Conservation (phyloP, 37 sponge, comb jelly and placozoan genomes). For the Eunapius fragilis region DNA sequence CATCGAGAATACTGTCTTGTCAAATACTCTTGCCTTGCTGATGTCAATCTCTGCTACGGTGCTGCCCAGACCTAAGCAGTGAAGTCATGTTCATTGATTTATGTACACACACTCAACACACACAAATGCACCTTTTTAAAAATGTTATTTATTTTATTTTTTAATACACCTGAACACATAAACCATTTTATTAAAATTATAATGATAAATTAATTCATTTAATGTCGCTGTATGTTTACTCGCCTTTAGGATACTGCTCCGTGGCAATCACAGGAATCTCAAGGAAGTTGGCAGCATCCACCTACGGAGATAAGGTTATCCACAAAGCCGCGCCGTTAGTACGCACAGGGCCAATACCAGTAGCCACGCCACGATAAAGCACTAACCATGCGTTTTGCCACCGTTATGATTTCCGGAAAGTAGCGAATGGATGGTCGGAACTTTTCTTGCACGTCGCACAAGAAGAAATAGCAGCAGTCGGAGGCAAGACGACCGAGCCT, state of each 20-base stretch:
- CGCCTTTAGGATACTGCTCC: conserved; percentile 98
- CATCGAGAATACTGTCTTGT: conserved; percentile 98
- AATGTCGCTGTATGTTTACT: too few species aligned
- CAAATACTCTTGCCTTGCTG: conserved; percentile 71
- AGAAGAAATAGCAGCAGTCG: conserved; percentile 82
- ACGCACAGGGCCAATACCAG: not conserved
- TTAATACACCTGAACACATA: not conserved
- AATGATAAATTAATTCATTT: too few species aligned
- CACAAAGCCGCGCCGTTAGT: too few species aligned
- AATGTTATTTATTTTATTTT: too few species aligned
- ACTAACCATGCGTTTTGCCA: conserved; percentile 85
- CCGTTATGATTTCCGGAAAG: conserved; percentile 90
- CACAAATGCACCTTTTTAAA: not conserved
- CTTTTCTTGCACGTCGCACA: conserved; percentile 99
- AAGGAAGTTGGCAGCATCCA: conserved; percentile 86
- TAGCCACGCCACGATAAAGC: not conserved
- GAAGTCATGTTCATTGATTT: not conserved
- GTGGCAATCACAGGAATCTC: conserved; percentile 96
- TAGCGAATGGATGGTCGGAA: conserved; percentile 91
- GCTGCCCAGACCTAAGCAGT: conserved; percentile 79
- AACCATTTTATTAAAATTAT: too few species aligned
- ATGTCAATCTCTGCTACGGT: conserved; percentile 92
- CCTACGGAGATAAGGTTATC: conserved; percentile 35
- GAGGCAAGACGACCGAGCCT: conserved; percentile 82
- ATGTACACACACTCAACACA: not conserved